Percentiles rank a stretch among this genome's conserved stretches.
phyloP scores from a whole-genome alignment of 2,888 invertebrate species.

The Cheiracanthium punctorium region DNA sequence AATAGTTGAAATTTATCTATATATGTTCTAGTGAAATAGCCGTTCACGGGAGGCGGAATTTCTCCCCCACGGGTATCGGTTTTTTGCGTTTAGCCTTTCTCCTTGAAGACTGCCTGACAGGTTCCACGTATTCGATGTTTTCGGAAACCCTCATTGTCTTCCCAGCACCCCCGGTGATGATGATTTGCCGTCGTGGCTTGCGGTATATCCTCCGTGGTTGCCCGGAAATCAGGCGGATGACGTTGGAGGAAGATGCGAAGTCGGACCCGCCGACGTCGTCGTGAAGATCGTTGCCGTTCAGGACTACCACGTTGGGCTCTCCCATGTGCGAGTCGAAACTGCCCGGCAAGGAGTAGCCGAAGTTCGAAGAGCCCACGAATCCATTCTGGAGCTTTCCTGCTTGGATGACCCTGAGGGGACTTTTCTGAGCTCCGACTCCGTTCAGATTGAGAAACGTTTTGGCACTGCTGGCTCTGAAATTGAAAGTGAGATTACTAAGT shows the following conservation, averaged over 20 bases:
- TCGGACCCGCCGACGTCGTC: not conserved
- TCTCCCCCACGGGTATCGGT: constrained; percentile 48
- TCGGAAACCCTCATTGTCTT: not conserved
- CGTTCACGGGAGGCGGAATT: constrained; percentile 11
- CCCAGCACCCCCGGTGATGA: not conserved
- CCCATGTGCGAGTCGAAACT: not conserved
- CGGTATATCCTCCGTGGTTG: not conserved
- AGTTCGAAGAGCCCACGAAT: no score
- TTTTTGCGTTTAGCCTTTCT: constrained; percentile 7
- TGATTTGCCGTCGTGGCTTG: not conserved
- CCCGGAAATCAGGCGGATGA: not conserved
- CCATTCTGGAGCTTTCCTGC: no score
- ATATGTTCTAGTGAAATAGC: no score
- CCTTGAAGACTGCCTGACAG: not conserved
- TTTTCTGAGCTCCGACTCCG: constrained; percentile 14
- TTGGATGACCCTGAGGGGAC: not conserved
- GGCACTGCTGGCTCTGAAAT: not conserved
- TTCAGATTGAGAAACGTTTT: constrained; percentile 27
- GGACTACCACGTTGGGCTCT: not conserved
- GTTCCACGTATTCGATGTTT: not conserved
- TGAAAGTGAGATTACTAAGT: no score
- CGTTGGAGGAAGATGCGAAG: not conserved
- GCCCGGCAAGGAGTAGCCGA: constrained; percentile 19
- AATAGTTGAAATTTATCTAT: no score
- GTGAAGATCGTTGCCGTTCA: not conserved